Evolutionary conservation across 2,888 invertebrate species (phyloP), one percentile per base, ranked within the genome.

Genomic region (Sthenelais limicola): DNA sequence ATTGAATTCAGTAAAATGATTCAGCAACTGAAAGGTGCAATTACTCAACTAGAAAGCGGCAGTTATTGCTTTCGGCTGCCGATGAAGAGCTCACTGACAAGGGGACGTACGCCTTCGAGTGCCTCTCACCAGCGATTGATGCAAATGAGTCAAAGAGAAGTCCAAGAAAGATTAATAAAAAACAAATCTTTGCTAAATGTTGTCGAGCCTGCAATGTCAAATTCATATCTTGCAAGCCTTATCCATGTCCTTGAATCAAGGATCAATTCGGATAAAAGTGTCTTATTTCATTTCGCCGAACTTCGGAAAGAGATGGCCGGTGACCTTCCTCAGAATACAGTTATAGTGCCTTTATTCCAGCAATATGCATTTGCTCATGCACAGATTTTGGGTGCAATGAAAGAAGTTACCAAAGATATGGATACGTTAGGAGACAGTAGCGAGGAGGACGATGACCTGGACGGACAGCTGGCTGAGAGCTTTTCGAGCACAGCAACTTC

Each of bases 231-330:
- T 80, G 92, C 94, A 82, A 93, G 94, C 86, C 90, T 96, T 70
- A 89, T 96, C 74, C 78, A 88, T 26, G 89, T 90, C 58, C 89
- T 96, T 49, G 92, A 93, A 58, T 91, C 92, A 30, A 90, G 96
- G 76, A 95, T 96, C 56, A 94, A 96, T 86, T 93, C 93, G 84
- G 96, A 96, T 89, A 96, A 97, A 88, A 94, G 95, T 73, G 94
- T 94, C 69, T 89, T 97, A 52, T 90, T 91, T 81, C 91, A 91
- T 83, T 91, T 91, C 87, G 91, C 91, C 0, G 90, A 91, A 76
- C 83, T 91, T 58, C 87, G 90, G 72, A 90, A 90, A 77, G 89
- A 90, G 86, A 89, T 72, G 80, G 85, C 89, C 89, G n/a, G n/a
- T n/a, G 51, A 69, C 43, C 75, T 74, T 62, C 54, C 72, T 1